phyloP scores from a whole-genome alignment of 2,888 invertebrate genomes.

The Unio pictorum region DNA sequence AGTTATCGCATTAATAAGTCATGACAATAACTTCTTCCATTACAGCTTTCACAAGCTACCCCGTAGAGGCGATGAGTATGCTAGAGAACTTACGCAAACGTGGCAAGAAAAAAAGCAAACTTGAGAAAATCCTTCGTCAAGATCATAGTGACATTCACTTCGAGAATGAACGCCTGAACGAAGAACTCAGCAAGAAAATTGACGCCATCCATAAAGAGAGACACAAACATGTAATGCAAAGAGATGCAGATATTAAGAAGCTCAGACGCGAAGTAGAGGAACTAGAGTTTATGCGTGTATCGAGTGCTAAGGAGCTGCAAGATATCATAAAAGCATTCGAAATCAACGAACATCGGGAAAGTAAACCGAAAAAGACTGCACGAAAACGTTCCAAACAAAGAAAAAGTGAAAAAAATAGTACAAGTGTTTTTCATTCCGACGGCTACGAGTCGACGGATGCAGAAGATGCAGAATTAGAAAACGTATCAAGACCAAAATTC shows the following conservation, averaged over 20 bases:
- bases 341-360: slow-evolving; percentile 1
- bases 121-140: slow-evolving; percentile 39
- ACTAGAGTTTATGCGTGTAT: slow-evolving; percentile 18
- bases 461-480: too few relatives aligned
- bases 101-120: slow-evolving; percentile 33
- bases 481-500: background rate
- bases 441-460: background rate
- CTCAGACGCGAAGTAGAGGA: slow-evolving; percentile 29
- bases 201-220: slow-evolving; percentile 34
- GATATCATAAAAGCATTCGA: background rate
- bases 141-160: slow-evolving; percentile 53
- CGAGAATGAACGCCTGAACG: slow-evolving; percentile 48
- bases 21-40: background rate
- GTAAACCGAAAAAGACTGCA: background rate
- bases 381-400: background rate
- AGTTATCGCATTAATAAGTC: background rate
- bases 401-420: slow-evolving; percentile 1
- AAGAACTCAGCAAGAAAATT: slow-evolving; percentile 31
- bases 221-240: slow-evolving; percentile 27
- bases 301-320: slow-evolving; percentile 17
- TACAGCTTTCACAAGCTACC: too few relatives aligned
- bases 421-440: slow-evolving; percentile 1
- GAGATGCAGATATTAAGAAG: slow-evolving; percentile 37
- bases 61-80: too few relatives aligned
- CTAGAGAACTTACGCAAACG: slow-evolving; percentile 5